phyloP scores from a whole-genome alignment of 2,113 vertebrate species.

The Ornithorhynchus anatinus region DNA sequence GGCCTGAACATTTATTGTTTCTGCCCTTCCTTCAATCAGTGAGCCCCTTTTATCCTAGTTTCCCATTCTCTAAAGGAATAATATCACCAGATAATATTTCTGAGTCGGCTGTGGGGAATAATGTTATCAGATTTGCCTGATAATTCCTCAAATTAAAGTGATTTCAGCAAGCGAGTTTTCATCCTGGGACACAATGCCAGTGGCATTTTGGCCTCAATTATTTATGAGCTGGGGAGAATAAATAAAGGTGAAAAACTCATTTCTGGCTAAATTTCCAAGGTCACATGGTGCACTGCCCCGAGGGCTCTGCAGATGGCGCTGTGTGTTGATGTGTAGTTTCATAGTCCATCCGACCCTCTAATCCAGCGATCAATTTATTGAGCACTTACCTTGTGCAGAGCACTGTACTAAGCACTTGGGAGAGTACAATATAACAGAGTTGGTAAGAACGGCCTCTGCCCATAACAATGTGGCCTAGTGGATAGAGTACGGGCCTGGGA shows the following conservation, averaged over 20 bases:
- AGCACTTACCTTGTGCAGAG: too few relatives aligned
- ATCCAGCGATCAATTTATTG: too few relatives aligned
- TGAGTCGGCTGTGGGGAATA: not conserved
- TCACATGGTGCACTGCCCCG: too few relatives aligned
- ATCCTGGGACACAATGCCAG: not conserved
- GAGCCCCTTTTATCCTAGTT: slow-evolving; percentile 3
- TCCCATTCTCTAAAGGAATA: not conserved
- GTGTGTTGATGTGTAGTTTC: too few relatives aligned
- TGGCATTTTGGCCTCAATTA: not conserved
- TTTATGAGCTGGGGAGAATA: not conserved
- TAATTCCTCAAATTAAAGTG: not conserved
- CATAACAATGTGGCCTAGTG: too few relatives aligned
- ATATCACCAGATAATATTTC: not conserved
- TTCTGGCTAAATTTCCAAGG: too few relatives aligned
- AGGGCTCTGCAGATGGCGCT: too few relatives aligned
- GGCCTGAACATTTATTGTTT: not conserved
- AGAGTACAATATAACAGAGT: too few relatives aligned
- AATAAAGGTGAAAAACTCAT: not conserved
- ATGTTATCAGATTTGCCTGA: not conserved
- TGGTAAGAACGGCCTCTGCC: too few relatives aligned
- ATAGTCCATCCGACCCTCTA: too few relatives aligned
- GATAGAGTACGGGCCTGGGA: too few relatives aligned
- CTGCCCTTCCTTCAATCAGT: slow-evolving; percentile 1
- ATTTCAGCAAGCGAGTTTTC: not conserved
- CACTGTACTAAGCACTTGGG: too few relatives aligned